Conservation (phyloP, 2,888 invertebrate genomes). For the Brenthis hecate region DNA sequence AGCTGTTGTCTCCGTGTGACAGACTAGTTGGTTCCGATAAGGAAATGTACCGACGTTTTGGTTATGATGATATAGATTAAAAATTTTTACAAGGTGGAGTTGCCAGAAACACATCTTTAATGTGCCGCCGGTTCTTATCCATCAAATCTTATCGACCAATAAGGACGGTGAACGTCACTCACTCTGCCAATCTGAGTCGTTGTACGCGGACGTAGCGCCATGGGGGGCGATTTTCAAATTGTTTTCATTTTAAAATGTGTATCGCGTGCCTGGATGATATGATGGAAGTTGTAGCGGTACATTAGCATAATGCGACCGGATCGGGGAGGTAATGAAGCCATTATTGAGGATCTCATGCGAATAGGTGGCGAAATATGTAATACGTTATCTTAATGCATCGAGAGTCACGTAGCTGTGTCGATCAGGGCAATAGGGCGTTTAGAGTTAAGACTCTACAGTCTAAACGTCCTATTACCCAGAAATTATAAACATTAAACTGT, state of each 20-base stretch:
- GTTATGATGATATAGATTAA: slow-evolving; percentile 69
- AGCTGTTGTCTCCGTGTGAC: slow-evolving; percentile 74
- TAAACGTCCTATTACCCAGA: not conserved
- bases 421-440: slow-evolving; percentile 38
- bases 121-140: slow-evolving; percentile 74
- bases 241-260: slow-evolving; percentile 52
- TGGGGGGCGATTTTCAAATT: slow-evolving; percentile 74
- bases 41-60: slow-evolving; percentile 49
- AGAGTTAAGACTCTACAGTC: not conserved
- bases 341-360: slow-evolving; percentile 52
- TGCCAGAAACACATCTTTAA: slow-evolving; percentile 73
- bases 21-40: slow-evolving; percentile 62
- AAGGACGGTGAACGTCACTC: slow-evolving; percentile 81
- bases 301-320: slow-evolving; percentile 63
- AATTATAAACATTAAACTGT: slow-evolving; percentile 8
- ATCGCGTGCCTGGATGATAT: slow-evolving; percentile 74
- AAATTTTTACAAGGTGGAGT: slow-evolving; percentile 72
- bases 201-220: slow-evolving; percentile 63
- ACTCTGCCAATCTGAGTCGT: slow-evolving; percentile 74
- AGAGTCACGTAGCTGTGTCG: slow-evolving; percentile 59
- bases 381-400: slow-evolving; percentile 68
- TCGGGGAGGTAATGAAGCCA: slow-evolving; percentile 63
- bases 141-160: slow-evolving; percentile 80
- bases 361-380: slow-evolving; percentile 68
- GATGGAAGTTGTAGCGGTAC: slow-evolving; percentile 50